phyloP scores from a whole-genome alignment of 2,797 vertebrate species.

The Danio aesculapii region DNA sequence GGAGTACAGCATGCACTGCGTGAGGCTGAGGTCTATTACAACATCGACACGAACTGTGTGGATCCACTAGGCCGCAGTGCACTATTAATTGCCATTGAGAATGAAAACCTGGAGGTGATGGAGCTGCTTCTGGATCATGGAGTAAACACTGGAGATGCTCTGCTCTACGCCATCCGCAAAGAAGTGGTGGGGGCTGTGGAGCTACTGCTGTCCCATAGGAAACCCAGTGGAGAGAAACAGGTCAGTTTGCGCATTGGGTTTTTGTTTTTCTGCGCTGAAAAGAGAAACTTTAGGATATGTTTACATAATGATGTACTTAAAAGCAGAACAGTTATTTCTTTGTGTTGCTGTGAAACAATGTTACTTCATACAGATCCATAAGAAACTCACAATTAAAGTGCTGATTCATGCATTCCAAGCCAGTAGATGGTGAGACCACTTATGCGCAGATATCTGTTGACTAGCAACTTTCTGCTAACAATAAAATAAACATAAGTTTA shows the following conservation, averaged over 20 bases:
- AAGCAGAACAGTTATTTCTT: too few species aligned
- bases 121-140: conserved; percentile 91
- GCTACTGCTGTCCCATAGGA: conserved; percentile 90
- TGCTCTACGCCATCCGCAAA: conserved; percentile 94
- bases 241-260: conserved; percentile 66
- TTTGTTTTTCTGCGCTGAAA: not conserved
- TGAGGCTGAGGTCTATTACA: conserved; percentile 96
- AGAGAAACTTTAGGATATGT: not conserved
- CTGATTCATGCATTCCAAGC: too few species aligned
- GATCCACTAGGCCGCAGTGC: conserved; percentile 94
- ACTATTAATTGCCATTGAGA: conserved; percentile 96
- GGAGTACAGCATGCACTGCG: conserved; percentile 92
- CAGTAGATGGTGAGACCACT: too few species aligned
- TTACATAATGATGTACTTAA: too few species aligned
- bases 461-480: too few species aligned
- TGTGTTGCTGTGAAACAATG: too few species aligned
- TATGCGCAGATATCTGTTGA: too few species aligned
- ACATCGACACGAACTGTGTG: conserved; percentile 97
- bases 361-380: too few species aligned
- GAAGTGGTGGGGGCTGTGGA: conserved; percentile 97
- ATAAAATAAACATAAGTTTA: too few species aligned
- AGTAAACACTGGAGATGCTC: conserved; percentile 91
- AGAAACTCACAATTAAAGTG: too few species aligned
- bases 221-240: conserved; percentile 93
- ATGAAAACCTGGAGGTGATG: conserved; percentile 97